These are phyloP conservation scores for Silurus glanis DNA, from an alignment of 2,113 vertebrate species.

Conservation along the genomic window DNA sequence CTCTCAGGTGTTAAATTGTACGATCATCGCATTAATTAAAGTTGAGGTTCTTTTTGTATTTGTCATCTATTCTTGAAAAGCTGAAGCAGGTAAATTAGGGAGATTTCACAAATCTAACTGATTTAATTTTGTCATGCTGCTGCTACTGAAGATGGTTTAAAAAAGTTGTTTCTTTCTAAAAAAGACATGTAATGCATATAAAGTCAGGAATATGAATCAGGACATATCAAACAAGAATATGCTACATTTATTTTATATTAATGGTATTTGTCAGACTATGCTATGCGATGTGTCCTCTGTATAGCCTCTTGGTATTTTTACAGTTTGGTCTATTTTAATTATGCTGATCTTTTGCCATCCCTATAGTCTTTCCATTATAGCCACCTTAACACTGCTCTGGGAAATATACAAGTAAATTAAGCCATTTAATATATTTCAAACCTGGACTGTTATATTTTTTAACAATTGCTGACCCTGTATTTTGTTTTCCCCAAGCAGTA, in stretches of 20 bases:
- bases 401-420: neutral
- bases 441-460: neutral
- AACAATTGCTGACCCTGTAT: conserved; percentile 3
- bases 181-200: too few relatives aligned
- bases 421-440: neutral
- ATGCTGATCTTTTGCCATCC: neutral
- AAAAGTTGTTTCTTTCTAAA: neutral
- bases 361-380: neutral
- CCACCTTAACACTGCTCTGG: neutral
- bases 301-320: neutral
- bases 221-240: neutral
- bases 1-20: neutral
- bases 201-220: neutral
- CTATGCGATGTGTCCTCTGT: neutral
- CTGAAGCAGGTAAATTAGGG: neutral
- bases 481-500: neutral
- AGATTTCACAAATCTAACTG: neutral
- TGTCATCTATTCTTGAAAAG: neutral
- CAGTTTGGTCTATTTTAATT: neutral
- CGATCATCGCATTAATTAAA: neutral
- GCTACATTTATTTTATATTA: neutral
- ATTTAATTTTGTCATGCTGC: neutral
- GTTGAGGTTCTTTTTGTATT: neutral
- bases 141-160: neutral
- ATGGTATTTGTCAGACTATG: too few relatives aligned